Evolutionary conservation across 2,888 invertebrate genomes (phyloP).

Genomic region (Lacanobia wlatinum): DNA sequence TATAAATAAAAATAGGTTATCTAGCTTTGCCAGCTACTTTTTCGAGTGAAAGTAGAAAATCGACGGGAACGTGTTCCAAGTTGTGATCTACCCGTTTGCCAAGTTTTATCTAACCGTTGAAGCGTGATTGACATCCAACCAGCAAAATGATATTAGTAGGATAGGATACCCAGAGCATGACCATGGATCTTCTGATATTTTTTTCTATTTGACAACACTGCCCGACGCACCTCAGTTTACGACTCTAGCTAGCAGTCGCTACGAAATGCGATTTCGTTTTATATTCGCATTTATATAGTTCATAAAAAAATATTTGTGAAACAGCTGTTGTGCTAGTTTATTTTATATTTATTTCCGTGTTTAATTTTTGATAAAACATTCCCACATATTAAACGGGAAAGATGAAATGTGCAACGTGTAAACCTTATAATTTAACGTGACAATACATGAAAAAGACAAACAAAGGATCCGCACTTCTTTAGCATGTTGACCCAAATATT

Average conservation of each 20-base stretch:
- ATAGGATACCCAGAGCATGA: neutral
- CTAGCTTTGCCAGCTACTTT: too few species aligned
- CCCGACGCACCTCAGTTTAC: conserved; percentile 57
- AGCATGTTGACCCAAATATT: conserved; percentile 48
- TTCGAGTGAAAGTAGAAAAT: too few species aligned
- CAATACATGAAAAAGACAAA: conserved; percentile 25
- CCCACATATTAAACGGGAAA: too few species aligned
- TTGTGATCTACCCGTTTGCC: neutral
- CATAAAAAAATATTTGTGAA: conserved; percentile 40
- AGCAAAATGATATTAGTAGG: neutral
- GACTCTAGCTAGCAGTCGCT: conserved; percentile 54
- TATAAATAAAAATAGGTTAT: neutral
- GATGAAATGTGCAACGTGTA: neutral
- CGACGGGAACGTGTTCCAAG: too few species aligned
- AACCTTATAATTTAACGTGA: conserved; percentile 3
- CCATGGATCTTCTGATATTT: conserved; percentile 14
- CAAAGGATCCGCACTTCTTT: conserved; percentile 20
- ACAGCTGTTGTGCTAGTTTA: conserved; percentile 20
- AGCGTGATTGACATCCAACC: neutral
- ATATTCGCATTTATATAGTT: conserved; percentile 49
- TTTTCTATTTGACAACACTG: neutral
- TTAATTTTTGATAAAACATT: neutral
- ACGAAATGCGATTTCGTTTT: conserved; percentile 50
- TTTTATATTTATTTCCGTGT: conserved; percentile 24
- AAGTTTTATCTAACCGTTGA: neutral